Evolutionary conservation across 2,797 vertebrate species (phyloP), one percentile per base, ranked within the genome.

Genomic region (Sternarchorhynchus goeldii): DNA sequence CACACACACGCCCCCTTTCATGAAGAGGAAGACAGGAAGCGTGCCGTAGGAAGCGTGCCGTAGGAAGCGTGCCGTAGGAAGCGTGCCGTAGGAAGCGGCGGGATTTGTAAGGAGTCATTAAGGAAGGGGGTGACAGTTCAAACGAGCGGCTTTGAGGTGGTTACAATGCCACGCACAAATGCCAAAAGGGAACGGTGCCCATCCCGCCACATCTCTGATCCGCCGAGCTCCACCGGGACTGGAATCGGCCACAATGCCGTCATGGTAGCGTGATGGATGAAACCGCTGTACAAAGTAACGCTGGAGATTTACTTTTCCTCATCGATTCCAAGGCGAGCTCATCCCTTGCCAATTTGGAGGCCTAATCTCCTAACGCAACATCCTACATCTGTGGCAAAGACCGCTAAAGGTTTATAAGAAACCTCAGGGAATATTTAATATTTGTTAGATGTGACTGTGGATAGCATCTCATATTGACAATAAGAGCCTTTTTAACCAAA

Each of bases 371-470:
- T 56, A 16, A 29, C 17, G 45, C 41, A 20, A 57, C 31, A 69
- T 45, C 16, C 65, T 21, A 39, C 14, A 55, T 71, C 79, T 59
- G 71, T 72, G 55, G 62, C 70, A 6, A 73, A 67, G 68, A 67
- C 73, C 17, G 75, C 79, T 67, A 79, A 90, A 92, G 93, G 93
- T 83, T 95, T 91, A 91, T 92, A 91, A 92, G 90, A 91, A 94
- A 94, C 94, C 93, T 93, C 92, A 91, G 94, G 93, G 94, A 93
- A 92, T 94, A 91, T 91, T 88, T 93, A 92, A 94, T 92, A 91
- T 92, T 86, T 89, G 92, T 92, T 91, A 94, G 93, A 94, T 93
- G 92, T 92, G 90, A 58, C 72, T 79, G 67, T 45, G 93, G 91
- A 92, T 92, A 90, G 87, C 90, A 93, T 93, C 93, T 94, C 93